Base-by-base conservation (phyloP, 1,140 invertebrate species). In the Globodera ellingtonae region DNA sequence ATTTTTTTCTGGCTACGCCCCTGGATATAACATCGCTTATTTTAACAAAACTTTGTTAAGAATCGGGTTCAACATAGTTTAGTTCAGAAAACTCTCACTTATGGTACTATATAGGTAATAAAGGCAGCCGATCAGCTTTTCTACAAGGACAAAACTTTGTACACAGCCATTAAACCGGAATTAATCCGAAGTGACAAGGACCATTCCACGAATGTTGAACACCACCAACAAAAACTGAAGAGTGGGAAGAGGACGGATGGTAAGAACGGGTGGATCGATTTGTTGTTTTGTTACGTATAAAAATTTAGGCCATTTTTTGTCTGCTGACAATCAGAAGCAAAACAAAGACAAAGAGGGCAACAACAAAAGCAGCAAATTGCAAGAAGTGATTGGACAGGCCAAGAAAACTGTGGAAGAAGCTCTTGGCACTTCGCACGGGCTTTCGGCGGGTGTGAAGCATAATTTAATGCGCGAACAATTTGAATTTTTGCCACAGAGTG, bases 61-160 rank as follows among this genome's bases (percentile, higher is more conserved):
- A 35, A 35, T 35, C 35, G 35, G 35, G 3, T 35, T 35, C 35
- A 35, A 35, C 35, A 35, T 35, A 35, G 35, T 35, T 35, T 24
- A 24, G 24, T 24, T 24, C 24, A 24, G 24, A 24, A 24, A 24
- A 24, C 24, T n/a, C 24, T 24, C 24, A 24, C 24, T 35, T 35
- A 35, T 35, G 35, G 35, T 35, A 1, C 15, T 8, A 69, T 62
- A 15, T 18, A 77, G 75, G 46, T 21, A 3, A 77, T 77, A 50
- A 77, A 77, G 47, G 75, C 75, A 44, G 75, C 75, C 10, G 75
- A 77, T 9, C 75, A 77, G 46, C 62, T 77, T 67, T 77, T 44
- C 47, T 77, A 67, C 44, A 77, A 67, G 8, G 75, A 77, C 18
- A 77, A 69, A 67, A 50, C 10, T 9, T 48, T 67, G 65, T 77